Evolutionary conservation across 1,140 invertebrate genomes (phyloP).

Genomic region (Ceratina japonica): DNA sequence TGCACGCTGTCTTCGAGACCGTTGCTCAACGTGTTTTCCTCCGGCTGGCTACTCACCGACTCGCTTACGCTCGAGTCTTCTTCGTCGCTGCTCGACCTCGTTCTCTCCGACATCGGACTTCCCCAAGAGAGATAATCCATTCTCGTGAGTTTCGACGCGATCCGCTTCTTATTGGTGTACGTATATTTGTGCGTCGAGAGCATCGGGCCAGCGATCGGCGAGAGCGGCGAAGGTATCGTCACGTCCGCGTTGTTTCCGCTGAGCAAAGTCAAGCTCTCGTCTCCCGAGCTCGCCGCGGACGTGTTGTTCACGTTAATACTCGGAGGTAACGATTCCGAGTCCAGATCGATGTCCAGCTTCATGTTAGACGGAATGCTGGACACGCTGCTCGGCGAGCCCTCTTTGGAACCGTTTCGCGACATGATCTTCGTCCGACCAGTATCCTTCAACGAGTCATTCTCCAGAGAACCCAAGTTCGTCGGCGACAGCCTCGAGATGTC

Average conservation of each 20-base stretch:
- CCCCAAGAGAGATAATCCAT: slow-evolving; percentile 72
- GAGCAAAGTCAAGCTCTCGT: slow-evolving; percentile 72
- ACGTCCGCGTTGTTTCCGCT: slow-evolving; percentile 72
- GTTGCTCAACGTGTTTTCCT: slow-evolving; percentile 70
- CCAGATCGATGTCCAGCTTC: slow-evolving; percentile 73
- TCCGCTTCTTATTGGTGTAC: slow-evolving; percentile 76
- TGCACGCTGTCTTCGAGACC: slow-evolving; percentile 68
- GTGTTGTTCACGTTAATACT: slow-evolving; percentile 70
- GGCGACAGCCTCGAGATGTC: slow-evolving; percentile 73
- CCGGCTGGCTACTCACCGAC: slow-evolving; percentile 69
- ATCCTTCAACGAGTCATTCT: slow-evolving; percentile 68
- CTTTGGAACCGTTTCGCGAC: slow-evolving; percentile 72
- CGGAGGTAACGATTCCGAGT: slow-evolving; percentile 69
- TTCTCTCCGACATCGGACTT: slow-evolving; percentile 70
- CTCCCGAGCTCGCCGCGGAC: slow-evolving; percentile 71
- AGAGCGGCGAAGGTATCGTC: slow-evolving; percentile 75
- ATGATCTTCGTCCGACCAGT: slow-evolving; percentile 57
- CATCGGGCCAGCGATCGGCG: slow-evolving; percentile 75
- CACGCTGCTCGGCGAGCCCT: slow-evolving; percentile 70
- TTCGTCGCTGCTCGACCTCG: slow-evolving; percentile 70
- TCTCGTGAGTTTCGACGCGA: slow-evolving; percentile 62
- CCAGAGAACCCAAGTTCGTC: slow-evolving; percentile 56
- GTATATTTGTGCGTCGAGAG: slow-evolving; percentile 77
- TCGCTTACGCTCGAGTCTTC: slow-evolving; percentile 74
- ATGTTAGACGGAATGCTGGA: slow-evolving; percentile 71